Evolutionary conservation across 2,113 vertebrate species (phyloP), one percentile per base, ranked within the genome.

Genomic region (Dolichotis patagonum): DNA sequence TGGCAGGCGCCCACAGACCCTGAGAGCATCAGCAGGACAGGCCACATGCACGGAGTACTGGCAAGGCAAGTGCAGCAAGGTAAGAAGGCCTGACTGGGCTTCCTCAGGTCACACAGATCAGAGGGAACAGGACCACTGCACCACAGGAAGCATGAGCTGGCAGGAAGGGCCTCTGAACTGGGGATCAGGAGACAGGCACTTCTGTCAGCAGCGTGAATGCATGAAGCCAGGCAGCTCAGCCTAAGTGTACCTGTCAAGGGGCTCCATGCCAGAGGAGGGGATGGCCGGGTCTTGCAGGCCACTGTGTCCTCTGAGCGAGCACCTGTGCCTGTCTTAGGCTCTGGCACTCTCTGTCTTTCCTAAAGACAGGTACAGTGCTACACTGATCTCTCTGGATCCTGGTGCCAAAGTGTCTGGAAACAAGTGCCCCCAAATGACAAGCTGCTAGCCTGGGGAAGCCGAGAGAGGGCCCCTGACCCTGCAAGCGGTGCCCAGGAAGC

Each of bases 81-180:
- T n/a, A 2, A 9, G 24, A 12, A 58, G 56, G 43, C 32, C 41
- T 20, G 35, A 83, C 22, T 30, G 56, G 78, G 43, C 77, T 65
- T 88, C 56, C 52, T 17, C 52, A 73, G 5, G 73, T 56, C 73
- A 62, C 7, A 20, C 1, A 32, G 43, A 62, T 73, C 62, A 46
- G 19, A n/a, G 14, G 32, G 38, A 1, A 65, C 22, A 30, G 0
- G 58, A 32, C 38, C 12, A 1, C 19, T 2, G 0, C 12, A 20
- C 3, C 5, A 49, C 30, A 41, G 69, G 14, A 62, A 43, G 41
- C 38, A 13, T 4, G 46, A 52, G 71, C 24, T 19, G 62, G 54
- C 0, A 26, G 46, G n/a, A 30, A 69, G 38, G 28, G 46, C 19
- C 26, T n/a, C n/a, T 35, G 26, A 10, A 32, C 56, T 75, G 17